Conservation (phyloP, 2,797 vertebrate species). For the Poecilia wingei region DNA sequence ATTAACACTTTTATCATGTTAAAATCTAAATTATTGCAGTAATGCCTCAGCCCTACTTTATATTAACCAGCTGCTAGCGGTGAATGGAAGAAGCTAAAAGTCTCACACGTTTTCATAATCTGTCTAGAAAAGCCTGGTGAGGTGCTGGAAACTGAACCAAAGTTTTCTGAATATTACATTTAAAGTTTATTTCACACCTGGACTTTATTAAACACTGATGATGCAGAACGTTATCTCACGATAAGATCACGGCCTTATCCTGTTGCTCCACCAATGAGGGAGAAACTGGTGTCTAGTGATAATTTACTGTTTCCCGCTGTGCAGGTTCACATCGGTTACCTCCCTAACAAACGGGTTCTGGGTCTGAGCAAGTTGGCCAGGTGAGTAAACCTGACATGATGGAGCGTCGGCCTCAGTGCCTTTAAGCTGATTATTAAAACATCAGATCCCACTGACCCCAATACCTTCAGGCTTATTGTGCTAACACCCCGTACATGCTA, state of each 20-base stretch:
- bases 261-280: background rate
- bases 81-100: background rate
- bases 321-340: slow-evolving; percentile 98
- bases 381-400: slow-evolving; percentile 66
- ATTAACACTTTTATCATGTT: background rate
- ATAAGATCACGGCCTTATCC: background rate
- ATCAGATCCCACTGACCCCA: slow-evolving; percentile 81
- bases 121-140: background rate
- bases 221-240: background rate
- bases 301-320: background rate
- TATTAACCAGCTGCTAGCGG: background rate
- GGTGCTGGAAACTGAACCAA: background rate
- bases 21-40: background rate
- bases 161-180: background rate
- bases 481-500: slow-evolving; percentile 49
- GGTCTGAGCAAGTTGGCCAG: slow-evolving; percentile 98
- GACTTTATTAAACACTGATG: background rate
- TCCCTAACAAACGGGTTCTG: slow-evolving; percentile 97
- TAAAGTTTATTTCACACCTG: background rate
- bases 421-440: slow-evolving; percentile 81
- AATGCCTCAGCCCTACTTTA: background rate
- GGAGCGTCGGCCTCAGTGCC: slow-evolving; percentile 29
- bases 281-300: background rate
- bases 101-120: background rate
- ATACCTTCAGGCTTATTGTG: slow-evolving; percentile 76